Conservation (phyloP, 2,113 vertebrate genomes). For the Athene cunicularia region DNA sequence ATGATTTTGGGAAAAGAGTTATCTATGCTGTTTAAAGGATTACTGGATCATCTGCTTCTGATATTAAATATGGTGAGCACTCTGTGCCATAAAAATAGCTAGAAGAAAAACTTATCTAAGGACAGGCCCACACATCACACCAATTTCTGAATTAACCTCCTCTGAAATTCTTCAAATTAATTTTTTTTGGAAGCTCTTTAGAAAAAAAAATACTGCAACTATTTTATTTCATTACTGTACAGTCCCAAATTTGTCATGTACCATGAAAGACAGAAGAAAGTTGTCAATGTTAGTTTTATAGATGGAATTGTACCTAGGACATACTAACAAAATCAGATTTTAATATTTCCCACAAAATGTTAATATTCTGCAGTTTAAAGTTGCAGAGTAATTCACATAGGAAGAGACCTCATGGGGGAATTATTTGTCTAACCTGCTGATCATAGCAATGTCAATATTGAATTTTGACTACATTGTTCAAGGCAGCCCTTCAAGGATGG, state of each 20-base stretch:
- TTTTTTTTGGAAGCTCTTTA: not conserved
- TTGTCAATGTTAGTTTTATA: not conserved
- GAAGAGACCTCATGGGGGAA: rapidly evolving
- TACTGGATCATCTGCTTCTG: not conserved
- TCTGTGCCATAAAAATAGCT: not conserved
- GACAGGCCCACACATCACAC: not conserved
- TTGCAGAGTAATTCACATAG: not conserved
- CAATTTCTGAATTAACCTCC: not conserved
- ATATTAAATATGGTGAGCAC: not conserved
- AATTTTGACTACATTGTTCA: not conserved
- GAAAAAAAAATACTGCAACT: not conserved
- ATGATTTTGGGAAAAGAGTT: not conserved
- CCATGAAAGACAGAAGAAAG: not conserved
- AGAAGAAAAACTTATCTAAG: not conserved
- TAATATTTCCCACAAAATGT: not conserved
- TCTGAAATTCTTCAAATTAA: not conserved
- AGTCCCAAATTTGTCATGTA: not conserved
- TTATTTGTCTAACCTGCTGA: not conserved
- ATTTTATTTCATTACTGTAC: not conserved
- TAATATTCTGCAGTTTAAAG: not conserved
- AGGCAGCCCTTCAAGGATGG: not conserved
- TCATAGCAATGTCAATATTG: not conserved
- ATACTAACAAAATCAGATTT: not conserved
- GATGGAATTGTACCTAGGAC: not conserved
- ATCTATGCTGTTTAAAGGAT: not conserved